These are phyloP conservation scores for Paramormyrops kingsleyae DNA, from an alignment of 2,113 vertebrate genomes.

Conservation along the genomic window DNA sequence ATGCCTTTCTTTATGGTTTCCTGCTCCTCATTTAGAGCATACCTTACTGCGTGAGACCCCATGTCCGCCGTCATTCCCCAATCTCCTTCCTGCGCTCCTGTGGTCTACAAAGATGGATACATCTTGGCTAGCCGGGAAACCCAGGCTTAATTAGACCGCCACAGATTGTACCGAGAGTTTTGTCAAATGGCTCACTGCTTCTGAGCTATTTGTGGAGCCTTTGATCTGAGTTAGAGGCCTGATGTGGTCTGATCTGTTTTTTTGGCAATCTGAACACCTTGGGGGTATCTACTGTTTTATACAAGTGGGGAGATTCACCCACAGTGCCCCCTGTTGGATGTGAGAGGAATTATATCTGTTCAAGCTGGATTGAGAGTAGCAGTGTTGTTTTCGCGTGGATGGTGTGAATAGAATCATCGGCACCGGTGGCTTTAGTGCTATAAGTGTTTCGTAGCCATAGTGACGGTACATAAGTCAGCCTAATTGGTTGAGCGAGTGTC, in stretches of 20 bases:
- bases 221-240: slow-evolving; percentile 27
- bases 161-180: slow-evolving; percentile 15
- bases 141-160: slow-evolving; percentile 29
- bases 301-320: background rate
- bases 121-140: slow-evolving; percentile 28
- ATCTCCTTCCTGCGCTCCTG: background rate
- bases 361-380: background rate
- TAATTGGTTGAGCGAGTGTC: background rate
- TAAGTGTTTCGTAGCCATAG: background rate
- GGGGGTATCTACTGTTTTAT: background rate
- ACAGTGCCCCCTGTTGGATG: slow-evolving; percentile 7
- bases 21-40: background rate
- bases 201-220: slow-evolving; percentile 30
- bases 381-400: background rate
- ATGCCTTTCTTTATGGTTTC: background rate
- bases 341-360: background rate
- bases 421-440: background rate
- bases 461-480: background rate
- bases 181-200: slow-evolving; percentile 26
- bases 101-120: slow-evolving; percentile 15
- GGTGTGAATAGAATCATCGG: background rate
- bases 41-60: background rate
- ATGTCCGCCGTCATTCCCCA: background rate
- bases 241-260: slow-evolving; percentile 19
- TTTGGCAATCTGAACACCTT: background rate